Percentiles rank a stretch among this genome's conserved stretches.
These are phyloP conservation scores for Ceratina australensis DNA, from an alignment of 1,140 invertebrate species.

Conservation along the genomic window DNA sequence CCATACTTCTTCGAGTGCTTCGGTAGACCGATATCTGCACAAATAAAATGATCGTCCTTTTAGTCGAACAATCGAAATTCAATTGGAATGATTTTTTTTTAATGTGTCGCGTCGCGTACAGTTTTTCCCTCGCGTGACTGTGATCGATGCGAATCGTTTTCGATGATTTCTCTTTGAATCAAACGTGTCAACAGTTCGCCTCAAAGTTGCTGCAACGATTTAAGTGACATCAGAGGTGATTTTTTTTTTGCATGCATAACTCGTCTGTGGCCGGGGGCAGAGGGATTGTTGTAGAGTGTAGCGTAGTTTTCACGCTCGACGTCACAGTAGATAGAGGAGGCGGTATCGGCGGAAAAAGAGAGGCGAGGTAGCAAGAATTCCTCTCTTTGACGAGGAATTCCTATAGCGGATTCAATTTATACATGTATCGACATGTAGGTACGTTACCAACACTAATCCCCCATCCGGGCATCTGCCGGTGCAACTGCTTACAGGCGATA, in stretches of 20 bases:
- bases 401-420: constrained; percentile 53
- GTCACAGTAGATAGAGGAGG: constrained; percentile 49
- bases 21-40: constrained; percentile 67
- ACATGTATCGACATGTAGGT: constrained; percentile 27
- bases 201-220: not conserved
- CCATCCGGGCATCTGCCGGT: not conserved
- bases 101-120: too few species aligned
- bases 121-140: too few species aligned
- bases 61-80: too few species aligned
- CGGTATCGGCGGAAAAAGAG: constrained; percentile 51
- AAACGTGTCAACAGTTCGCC: not conserved
- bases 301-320: constrained; percentile 63
- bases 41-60: not conserved
- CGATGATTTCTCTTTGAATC: not conserved
- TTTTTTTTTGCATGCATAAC: constrained; percentile 53
- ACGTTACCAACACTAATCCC: constrained; percentile 24
- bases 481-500: constrained; percentile 31
- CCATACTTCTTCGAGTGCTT: constrained; percentile 66
- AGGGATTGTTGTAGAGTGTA: constrained; percentile 29
- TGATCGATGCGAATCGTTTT: not conserved
- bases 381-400: constrained; percentile 66
- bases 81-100: not conserved
- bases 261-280: constrained; percentile 31
- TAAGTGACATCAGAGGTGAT: constrained; percentile 4
- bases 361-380: constrained; percentile 63